Evolutionary conservation across 1,140 invertebrate genomes (phyloP), one percentile per base, ranked within the genome.

Genomic region (Temnothorax longispinosus): DNA sequence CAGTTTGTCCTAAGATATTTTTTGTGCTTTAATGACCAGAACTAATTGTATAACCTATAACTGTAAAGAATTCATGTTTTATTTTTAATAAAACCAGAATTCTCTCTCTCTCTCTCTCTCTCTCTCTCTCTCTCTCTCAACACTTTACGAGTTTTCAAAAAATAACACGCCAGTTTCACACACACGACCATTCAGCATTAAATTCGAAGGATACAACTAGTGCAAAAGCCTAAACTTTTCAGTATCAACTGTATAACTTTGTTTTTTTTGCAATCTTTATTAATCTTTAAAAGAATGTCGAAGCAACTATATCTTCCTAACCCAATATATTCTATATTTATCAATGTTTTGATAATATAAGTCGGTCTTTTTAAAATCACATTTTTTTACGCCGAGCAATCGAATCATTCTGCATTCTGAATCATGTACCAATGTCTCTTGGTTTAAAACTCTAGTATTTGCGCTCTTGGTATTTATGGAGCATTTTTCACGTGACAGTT

Each of bases 381-480:
- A 18, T 7, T 78, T 32, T 65, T 65, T n/a, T 8, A n/a, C 15
- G 8, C 10, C 11, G 8, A 58, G 18, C 15, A 10, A 82, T 56
- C 15, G 35, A 71, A 82, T 13, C 18, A 5, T 52, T 15, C 27
- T 35, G 47, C 8, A 27, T 27, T 27, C 27, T 27, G 27, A 15
- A 27, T 47, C 56, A 21, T 18, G 15, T 32, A 58, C 21, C 15
- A 85, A 65, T 67, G 80, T 35, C 74, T 74, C 74, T 44, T 52
- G 27, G 21, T 52, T 84, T 38, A 71, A 62, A 75, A 54, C 35
- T n/a, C 10, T 38, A 18, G 56, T 60, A 44, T 77, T 77, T 54
- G 44, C 69, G 60, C 65, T 52, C 58, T 54, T 44, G 10, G 15
- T 81, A 65, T 89, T 89, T 81, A 69, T 62, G 27, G 27, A 86